phyloP scores from a whole-genome alignment of 2,888 invertebrate genomes.

The Julus scandinavius region DNA sequence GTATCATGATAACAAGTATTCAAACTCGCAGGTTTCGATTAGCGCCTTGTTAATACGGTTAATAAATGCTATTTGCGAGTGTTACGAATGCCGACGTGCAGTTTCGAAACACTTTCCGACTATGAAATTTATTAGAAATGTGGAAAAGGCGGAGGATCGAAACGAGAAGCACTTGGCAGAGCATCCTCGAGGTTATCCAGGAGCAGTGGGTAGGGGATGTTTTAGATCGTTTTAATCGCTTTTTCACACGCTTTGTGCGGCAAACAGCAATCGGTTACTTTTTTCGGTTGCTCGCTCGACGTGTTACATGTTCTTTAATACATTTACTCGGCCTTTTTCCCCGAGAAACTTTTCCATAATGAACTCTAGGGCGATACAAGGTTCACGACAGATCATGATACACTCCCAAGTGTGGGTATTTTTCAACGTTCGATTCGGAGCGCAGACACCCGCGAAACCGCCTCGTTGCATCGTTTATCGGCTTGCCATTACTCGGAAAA shows the following conservation, averaged over 20 bases:
- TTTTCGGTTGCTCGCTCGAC: not conserved
- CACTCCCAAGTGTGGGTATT: slow-evolving; percentile 31
- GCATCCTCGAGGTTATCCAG: slow-evolving; percentile 1
- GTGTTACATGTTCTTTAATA: not conserved
- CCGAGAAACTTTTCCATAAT: not conserved
- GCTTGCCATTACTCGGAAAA: slow-evolving; percentile 23
- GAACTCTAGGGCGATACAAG: not conserved
- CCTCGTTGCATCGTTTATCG: not conserved
- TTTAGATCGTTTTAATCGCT: not conserved
- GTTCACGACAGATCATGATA: slow-evolving; percentile 6
- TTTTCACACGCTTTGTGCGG: not conserved
- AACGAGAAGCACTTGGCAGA: not conserved
- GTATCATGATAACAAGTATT: slow-evolving; percentile 1
- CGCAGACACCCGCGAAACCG: not conserved
- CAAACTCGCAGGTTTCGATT: not conserved
- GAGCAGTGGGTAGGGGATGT: not conserved
- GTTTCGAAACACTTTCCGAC: not conserved
- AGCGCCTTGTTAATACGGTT: not conserved
- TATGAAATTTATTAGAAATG: not conserved
- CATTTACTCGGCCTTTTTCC: not conserved
- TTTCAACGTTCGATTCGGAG: not conserved
- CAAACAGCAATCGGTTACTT: not conserved
- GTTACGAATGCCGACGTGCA: not conserved
- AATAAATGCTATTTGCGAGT: not conserved
- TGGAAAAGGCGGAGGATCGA: not conserved